These are phyloP conservation scores for Achatina immaculata DNA, from an alignment of 1,140 invertebrate genomes.

Conservation along the genomic window DNA sequence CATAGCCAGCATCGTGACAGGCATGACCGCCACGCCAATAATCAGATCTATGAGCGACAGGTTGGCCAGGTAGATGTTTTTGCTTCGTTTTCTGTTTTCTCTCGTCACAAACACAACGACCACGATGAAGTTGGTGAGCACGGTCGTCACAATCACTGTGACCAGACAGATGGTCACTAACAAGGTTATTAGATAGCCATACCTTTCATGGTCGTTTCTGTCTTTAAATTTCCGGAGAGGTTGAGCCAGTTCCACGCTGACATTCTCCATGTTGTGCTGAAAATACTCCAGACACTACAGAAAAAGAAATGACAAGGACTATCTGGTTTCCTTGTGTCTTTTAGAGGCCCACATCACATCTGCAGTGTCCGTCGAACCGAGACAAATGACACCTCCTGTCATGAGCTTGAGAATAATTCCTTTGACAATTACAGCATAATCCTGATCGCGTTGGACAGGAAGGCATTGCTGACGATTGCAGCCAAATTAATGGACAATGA, in stretches of 20 bases:
- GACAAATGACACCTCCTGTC: no score
- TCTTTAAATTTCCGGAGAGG: not conserved
- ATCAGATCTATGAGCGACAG: slow-evolving; percentile 59
- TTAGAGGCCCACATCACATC: no score
- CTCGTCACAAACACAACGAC: slow-evolving; percentile 54
- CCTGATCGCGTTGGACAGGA: no score
- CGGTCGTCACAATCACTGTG: slow-evolving; percentile 46
- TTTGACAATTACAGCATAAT: no score
- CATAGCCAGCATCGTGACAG: slow-evolving; percentile 50
- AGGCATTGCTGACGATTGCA: no score
- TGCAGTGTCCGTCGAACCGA: no score
- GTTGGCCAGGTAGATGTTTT: slow-evolving; percentile 60
- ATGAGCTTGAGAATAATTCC: no score
- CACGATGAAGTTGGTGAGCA: slow-evolving; percentile 55
- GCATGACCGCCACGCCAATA: slow-evolving; percentile 52
- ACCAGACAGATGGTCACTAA: slow-evolving; percentile 49
- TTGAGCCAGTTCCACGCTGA: not conserved
- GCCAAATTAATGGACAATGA: no score
- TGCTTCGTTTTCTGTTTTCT: slow-evolving; percentile 49
- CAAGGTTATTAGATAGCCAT: slow-evolving; percentile 42
- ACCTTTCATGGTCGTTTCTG: not conserved
- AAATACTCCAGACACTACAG: no score
- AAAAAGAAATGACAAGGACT: no score
- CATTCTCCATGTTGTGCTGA: not conserved
- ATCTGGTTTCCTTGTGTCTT: no score